Evolutionary conservation across 37 sponge, comb jelly and placozoan species (phyloP), one percentile per base, ranked within the genome.

Genomic region (Crambe crambe): DNA sequence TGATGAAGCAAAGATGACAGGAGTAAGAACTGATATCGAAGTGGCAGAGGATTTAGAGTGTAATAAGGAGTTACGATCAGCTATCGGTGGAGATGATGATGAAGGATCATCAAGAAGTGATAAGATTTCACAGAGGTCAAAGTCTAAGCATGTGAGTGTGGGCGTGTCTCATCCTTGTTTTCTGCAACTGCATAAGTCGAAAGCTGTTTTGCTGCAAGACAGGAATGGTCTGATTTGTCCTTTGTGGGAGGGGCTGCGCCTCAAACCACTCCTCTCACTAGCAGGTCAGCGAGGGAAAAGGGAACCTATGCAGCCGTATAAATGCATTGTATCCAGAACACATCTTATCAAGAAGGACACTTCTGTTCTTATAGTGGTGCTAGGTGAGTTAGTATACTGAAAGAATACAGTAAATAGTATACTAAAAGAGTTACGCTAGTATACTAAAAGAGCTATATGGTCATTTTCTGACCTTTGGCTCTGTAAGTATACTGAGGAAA

Each of bases 301-400:
- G 0, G 47, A 39, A n/a, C 47, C 43, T 10, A 20, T 29, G 54
- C 31, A 26, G 37, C 39, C 78, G 27, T 80, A 80, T 62, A 27
- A 39, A 17, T 56, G 70, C 39, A 59, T 83, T 31, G 35, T 68
- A 20, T 75, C 31, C 76, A 60, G 76, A 34, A 78, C 42, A 25
- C 35, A 29, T 6, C 78, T 58, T 22, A 15, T 44, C 32, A 56
- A n/a, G 72, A 86, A 35, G 51, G 70, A 70, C n/a, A 54, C 59
- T 4, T 31, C 36, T 22, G 71, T 78, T 12, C 43, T 83, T 27
- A 4, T 89, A 26, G 56, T 83, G 25, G 80, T 83, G 58, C 23
- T 67, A 3, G 84, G 84, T 88, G 58, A 72, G 89, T 62, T 17
- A 47, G 10, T n/a, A n/a, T n/a, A n/a, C n/a, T n/a, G n/a, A n/a